Base-by-base conservation (phyloP, 2,113 vertebrate species). In the Colinus virginianus region DNA sequence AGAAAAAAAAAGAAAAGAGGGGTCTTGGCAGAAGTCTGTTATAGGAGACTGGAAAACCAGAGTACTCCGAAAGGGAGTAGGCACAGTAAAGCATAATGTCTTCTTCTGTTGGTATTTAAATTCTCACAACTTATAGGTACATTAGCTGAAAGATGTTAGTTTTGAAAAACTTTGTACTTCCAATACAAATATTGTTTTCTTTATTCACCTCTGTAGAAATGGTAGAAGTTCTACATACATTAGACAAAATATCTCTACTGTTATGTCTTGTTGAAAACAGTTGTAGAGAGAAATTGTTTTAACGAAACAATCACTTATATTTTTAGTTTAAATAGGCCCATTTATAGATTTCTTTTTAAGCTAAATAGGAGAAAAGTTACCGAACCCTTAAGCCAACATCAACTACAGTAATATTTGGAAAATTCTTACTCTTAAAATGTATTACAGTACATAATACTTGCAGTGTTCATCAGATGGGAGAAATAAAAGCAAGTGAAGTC, bases 331-430 rank as follows among this genome's bases (percentile, higher is more conserved):
- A 36, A 46, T 49, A 75, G 46, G 13, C 4, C n/a, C 46, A 80
- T 74, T 9, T 22, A 21, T n/a, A 19, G 13, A 49, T 53, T 75
- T 56, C 18, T 71, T 85, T 83, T 79, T 18, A 43, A 94, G 70
- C 38, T 83, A 34, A 56, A 82, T 2, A 32, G 22, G 78, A 59
- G 38, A 81, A 78, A 78, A 70, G 78, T 43, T 64, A 30, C 45
- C 77, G 70, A 84, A 25, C 53, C 84, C 58, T 93, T 92, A 92
- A 95, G 71, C 69, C 92, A 90, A 51, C 69, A 84, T 90, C 58
- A 71, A 64, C 48, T 84, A 93, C 14, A 45, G 71, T 90, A 95
- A 46, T 92, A 61, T 76, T 59, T 91, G 56, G 83, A 85, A 84
- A 87, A 81, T 87, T 72, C 53, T 72, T 67, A 53, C 43, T 70